These are phyloP conservation scores for Melangyna quadrimaculata DNA, from an alignment of 2,888 invertebrate genomes.

Conservation along the genomic window DNA sequence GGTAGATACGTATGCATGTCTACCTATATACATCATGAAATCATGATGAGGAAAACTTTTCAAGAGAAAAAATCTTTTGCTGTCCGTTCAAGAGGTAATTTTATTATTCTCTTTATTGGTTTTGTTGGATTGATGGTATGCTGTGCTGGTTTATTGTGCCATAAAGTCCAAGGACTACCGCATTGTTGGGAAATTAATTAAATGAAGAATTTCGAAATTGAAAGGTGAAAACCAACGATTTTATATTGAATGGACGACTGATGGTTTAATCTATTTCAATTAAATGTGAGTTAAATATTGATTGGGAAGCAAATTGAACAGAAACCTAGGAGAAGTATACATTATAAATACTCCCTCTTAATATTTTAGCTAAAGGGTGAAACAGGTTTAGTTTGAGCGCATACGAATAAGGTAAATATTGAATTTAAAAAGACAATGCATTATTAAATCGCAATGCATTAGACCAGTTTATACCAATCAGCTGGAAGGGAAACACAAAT, in stretches of 20 bases:
- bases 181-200: conserved; percentile 1
- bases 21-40: not conserved
- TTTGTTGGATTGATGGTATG: not conserved
- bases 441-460: too few species aligned
- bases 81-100: not conserved
- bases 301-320: not conserved
- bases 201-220: conserved; percentile 3
- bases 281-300: not conserved
- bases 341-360: too few species aligned
- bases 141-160: not conserved
- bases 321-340: too few species aligned
- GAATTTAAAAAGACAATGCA: too few species aligned
- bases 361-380: too few species aligned
- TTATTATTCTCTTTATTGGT: not conserved
- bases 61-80: not conserved
- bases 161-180: not conserved
- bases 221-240: not conserved
- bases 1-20: not conserved
- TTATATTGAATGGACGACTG: not conserved
- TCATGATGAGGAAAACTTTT: not conserved
- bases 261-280: not conserved
- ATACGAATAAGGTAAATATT: too few species aligned
- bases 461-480: too few species aligned
- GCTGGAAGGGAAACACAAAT: too few species aligned
- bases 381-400: too few species aligned